Base-by-base conservation (phyloP, 2,797 vertebrate genomes). In the Anabacerthia variegaticeps region DNA sequence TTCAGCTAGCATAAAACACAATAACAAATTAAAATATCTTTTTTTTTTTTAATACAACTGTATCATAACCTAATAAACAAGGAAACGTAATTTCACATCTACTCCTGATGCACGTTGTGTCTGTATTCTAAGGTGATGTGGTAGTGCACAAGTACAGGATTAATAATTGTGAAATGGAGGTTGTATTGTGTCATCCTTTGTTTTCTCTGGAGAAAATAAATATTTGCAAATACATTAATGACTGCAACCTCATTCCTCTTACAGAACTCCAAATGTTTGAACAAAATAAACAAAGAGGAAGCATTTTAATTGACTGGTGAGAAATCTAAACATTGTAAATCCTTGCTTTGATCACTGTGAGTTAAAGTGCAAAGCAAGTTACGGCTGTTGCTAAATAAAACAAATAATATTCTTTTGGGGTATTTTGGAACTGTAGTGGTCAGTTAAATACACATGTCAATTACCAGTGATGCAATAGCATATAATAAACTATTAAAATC, bases 291-390 rank as follows among this genome's bases (percentile, higher is more conserved):
- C 51, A 67, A 67, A 71, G 66, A 83, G n/a, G 65, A 89, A 90
- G 19, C 14, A 22, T 84, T 82, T 95, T 86, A 80, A 90, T 24
- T 63, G 58, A 76, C 28, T 46, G 73, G 24, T 95, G 88, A 90
- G 92, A 95, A 95, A 94, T 72, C 66, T 83, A 94, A 95, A 88
- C 80, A 92, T 56, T 78, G 41, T 92, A 91, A 93, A 87, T 84
- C 84, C 84, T 92, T 79, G 43, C 85, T 87, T 85, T 91, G 85
- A 96, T 91, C 86, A 67, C 34, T 22, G 48, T 39, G 58, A 73
- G 51, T 51, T 18, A 43, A 34, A 86, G 16, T 17, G 46, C 75
- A 85, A 94, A 89, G 23, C 61, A 41, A 58, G 36, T 75, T 81
- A 88, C 4, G 7, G 73, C 62, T 80, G 20, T 39, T 39, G 43